Evolutionary conservation across 2,888 invertebrate species (phyloP), one percentile per base, ranked within the genome.

Genomic region (Meteorus colon): DNA sequence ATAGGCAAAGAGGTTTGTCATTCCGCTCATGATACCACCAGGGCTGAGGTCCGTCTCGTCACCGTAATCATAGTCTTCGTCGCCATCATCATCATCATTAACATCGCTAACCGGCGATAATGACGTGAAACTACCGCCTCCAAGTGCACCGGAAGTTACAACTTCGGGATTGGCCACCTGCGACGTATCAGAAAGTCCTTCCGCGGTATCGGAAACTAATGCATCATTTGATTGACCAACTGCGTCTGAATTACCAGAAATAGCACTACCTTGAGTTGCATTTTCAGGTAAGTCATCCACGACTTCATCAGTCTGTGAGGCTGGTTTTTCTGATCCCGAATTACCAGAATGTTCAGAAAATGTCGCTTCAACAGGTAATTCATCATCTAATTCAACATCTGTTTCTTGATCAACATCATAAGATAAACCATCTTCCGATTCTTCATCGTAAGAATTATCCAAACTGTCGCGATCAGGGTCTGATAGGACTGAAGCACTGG

Each of bases 1-100:
- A 87, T 92, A 92, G 34, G 91, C 90, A 71, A 93, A 90, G 10
- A 91, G 89, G 27, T 90, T 90, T 6, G 91, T 82, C 14, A 92
- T 91, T 2, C 92, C 92, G 27, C 90, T 89, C 77, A 92, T 90
- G 71, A 91, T 90, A 12, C 90, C 88, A 8, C 90, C 78, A 0
- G 86, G 86, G 2, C 85, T 85, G 2, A 85, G 41, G 51, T 81
- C 84, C 29, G 91, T 82, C 0, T 91, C 90, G 59, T 91, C 90
- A 31, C 19, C 19, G 19, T 55, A 55, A 55, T 55, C 55, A 55
- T 55, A 55, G 55, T 55, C 55, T 6, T 55, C 55, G 19, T 85
- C 82, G 41, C 78, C 81, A 29, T 78, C 79, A 37, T 77, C 79
- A 37, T 77, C 73, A 48, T 76, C 77, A 60, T 41, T 75, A 24